Conservation (phyloP, 1,140 invertebrate genomes). For the Glossosoma conforme region DNA sequence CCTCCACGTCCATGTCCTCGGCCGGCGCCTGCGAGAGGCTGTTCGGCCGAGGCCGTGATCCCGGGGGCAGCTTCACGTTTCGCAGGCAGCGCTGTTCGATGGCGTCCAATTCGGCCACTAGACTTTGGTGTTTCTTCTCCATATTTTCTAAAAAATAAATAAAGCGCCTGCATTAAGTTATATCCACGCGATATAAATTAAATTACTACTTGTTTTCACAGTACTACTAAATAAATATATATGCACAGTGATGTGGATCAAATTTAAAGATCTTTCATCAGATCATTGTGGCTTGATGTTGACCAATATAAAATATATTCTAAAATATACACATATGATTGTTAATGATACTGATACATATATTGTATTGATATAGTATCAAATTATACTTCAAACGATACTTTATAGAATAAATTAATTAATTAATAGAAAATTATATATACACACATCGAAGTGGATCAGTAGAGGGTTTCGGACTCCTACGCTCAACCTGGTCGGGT, state of each 20-base stretch:
- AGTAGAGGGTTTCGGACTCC: neutral
- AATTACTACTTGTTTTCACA: neutral
- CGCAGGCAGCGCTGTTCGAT: constrained; percentile 42
- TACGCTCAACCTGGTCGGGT: neutral
- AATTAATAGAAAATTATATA: neutral
- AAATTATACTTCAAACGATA: neutral
- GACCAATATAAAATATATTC: neutral
- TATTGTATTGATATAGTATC: neutral
- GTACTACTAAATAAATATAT: neutral
- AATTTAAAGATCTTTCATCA: neutral
- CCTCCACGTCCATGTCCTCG: too few relatives aligned
- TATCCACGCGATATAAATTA: neutral
- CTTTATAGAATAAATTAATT: neutral
- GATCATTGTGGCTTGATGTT: neutral
- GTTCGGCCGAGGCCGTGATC: constrained; percentile 8
- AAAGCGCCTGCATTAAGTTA: too few relatives aligned
- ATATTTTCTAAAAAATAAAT: constrained; percentile 42
- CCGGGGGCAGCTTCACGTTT: constrained; percentile 21
- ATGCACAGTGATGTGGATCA: neutral
- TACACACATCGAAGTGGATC: neutral
- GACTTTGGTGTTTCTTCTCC: constrained; percentile 40
- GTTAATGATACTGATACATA: neutral
- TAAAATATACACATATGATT: neutral
- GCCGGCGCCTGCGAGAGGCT: constrained; percentile 7
- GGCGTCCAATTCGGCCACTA: constrained; percentile 40